Base-by-base conservation (phyloP, 2,888 invertebrate species). In the Agrochola litura region DNA sequence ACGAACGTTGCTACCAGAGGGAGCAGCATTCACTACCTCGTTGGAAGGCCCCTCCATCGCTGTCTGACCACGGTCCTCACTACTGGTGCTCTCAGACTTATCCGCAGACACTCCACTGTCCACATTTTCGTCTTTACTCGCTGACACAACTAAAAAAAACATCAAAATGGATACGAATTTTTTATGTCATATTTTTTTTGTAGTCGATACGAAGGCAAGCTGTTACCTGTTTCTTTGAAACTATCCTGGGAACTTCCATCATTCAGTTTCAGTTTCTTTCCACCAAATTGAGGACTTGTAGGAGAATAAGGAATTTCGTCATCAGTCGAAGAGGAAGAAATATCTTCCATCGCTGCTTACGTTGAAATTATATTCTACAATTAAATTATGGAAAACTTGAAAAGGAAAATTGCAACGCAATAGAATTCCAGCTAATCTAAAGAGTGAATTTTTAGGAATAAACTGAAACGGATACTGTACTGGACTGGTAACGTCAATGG, bases 211-310 rank as follows among this genome's bases (percentile, higher is more conserved):
- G 22, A 80, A 49, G 64, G 12, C 73, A 65, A 76, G 56, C 30
- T 87, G 87, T 92, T 91, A 95, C 95, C 94, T 91, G 92, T 88
- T 76, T 94, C 94, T 86, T 93, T 94, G 30, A 93, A 90, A 90
- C 95, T 95, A 70, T 95, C 95, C 81, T 96, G 96, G 2, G 96
- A 96, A 85, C 95, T 96, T 52, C 96, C 96, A 88, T 96, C 96
- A 86, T 96, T 96, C 74, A 96, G 89, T 93, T 96, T 96, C 46
- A 95, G 81, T 89, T 96, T 96, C 89, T 96, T 96, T 83, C 94
- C 94, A 90, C 94, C 92, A 81, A 91, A 90, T 91, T 93, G 92
- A 56, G 94, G 92, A 79, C 92, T 94, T 56, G 89, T 77, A 86
- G 94, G 91, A 56, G 92, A 92, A 89, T 94, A 92, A 83, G 93